Conservation (phyloP, 2,888 invertebrate genomes). For the Penaeus monodon region DNA sequence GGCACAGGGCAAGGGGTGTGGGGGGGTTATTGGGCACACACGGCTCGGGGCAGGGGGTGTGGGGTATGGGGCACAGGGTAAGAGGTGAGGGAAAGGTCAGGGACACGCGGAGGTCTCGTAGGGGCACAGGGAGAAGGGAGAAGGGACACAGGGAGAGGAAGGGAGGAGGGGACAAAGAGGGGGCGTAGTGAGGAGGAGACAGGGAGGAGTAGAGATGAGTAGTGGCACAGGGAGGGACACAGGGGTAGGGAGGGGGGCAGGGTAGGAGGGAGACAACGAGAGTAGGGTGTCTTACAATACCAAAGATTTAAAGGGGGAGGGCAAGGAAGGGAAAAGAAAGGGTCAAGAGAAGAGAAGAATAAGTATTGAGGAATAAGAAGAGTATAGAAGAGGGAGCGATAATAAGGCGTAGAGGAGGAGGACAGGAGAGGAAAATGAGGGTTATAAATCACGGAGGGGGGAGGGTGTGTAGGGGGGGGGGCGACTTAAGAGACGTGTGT, state of each 20-base stretch:
- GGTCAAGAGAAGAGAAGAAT: too few relatives aligned
- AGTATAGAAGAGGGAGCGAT: too few relatives aligned
- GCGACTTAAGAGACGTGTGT: background rate
- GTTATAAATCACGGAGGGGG: background rate
- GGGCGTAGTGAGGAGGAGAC: background rate
- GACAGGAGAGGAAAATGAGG: background rate
- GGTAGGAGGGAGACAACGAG: background rate
- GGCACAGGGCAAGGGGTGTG: background rate
- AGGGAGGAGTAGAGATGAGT: background rate
- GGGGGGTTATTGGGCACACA: background rate
- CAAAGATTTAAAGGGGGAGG: too few relatives aligned
- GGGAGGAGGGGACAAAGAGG: background rate
- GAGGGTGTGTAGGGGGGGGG: background rate
- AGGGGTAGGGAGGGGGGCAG: background rate
- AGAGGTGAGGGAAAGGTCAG: too few relatives aligned
- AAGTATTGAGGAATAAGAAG: too few relatives aligned
- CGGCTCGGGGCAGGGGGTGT: too few relatives aligned
- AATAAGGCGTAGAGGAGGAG: background rate
- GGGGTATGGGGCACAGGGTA: too few relatives aligned
- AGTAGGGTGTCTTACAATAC: too few relatives aligned
- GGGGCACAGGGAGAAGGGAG: too few relatives aligned
- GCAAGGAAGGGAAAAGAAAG: too few relatives aligned
- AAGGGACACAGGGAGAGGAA: background rate
- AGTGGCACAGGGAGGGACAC: background rate
- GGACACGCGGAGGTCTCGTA: too few relatives aligned